These are phyloP conservation scores for Lepilemur ruficaudatus DNA, from an alignment of 2,797 vertebrate genomes.

Conservation along the genomic window DNA sequence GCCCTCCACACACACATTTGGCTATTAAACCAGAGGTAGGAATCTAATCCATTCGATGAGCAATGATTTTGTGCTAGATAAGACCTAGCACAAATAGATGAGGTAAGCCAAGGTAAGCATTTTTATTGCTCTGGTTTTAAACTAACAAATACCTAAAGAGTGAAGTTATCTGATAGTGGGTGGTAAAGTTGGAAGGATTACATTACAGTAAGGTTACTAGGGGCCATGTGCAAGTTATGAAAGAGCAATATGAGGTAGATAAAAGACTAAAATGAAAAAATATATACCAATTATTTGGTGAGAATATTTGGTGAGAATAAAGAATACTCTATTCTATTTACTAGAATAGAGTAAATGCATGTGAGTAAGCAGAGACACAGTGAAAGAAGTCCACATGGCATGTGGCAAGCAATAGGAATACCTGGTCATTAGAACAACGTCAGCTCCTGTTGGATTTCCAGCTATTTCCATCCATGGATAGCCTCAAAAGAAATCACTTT, in stretches of 20 bases:
- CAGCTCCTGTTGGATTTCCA: background rate
- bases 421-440: background rate
- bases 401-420: background rate
- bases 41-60: background rate
- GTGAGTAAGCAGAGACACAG: background rate
- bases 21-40: background rate
- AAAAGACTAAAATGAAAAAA: background rate
- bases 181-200: background rate
- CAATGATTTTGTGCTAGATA: background rate
- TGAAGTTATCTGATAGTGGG: background rate
- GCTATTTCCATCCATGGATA: background rate
- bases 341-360: background rate
- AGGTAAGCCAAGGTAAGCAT: background rate
- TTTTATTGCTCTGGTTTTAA: background rate
- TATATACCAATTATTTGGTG: background rate
- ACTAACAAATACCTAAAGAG: background rate
- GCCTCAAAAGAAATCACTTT: background rate
- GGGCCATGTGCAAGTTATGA: background rate
- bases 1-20: background rate
- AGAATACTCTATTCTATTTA: too few relatives aligned
- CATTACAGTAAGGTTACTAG: background rate
- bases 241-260: background rate
- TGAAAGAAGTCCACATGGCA: background rate
- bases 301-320: background rate
- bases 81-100: background rate